Evolutionary conservation across 2,113 vertebrate species (phyloP).

Genomic region (Vidua chalybeata): DNA sequence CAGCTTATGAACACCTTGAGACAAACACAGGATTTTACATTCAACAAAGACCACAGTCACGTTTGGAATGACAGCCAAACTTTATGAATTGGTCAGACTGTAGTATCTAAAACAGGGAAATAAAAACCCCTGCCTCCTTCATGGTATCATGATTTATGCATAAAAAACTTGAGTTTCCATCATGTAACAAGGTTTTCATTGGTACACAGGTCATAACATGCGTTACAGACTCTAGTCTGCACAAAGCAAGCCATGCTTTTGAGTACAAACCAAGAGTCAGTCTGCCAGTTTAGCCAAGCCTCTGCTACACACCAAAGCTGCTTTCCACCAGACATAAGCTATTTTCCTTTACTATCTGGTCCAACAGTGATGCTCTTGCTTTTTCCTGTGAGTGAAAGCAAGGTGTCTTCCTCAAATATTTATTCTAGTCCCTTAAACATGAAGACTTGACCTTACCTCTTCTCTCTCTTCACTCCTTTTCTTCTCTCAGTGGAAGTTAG

Average conservation of each 20-base stretch:
- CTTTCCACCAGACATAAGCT: neutral
- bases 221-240: neutral
- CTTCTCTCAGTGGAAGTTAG: slow-evolving; percentile 55
- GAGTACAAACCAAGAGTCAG: neutral
- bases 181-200: neutral
- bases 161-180: neutral
- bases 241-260: neutral
- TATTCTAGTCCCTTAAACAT: neutral
- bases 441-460: slow-evolving; percentile 43
- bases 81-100: neutral
- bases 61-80: neutral
- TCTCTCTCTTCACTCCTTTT: slow-evolving; percentile 60
- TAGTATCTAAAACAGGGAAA: neutral
- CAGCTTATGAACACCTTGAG: neutral
- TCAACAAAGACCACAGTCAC: neutral
- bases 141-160: neutral
- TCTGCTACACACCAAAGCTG: neutral
- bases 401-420: neutral
- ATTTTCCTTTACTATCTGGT: neutral
- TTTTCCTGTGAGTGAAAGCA: neutral
- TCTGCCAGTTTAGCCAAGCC: neutral
- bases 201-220: neutral
- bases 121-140: neutral
- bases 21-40: neutral
- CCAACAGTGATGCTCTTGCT: neutral